Evolutionary conservation across 2,113 vertebrate species (phyloP).

Genomic region (Syrmaticus mikado): DNA sequence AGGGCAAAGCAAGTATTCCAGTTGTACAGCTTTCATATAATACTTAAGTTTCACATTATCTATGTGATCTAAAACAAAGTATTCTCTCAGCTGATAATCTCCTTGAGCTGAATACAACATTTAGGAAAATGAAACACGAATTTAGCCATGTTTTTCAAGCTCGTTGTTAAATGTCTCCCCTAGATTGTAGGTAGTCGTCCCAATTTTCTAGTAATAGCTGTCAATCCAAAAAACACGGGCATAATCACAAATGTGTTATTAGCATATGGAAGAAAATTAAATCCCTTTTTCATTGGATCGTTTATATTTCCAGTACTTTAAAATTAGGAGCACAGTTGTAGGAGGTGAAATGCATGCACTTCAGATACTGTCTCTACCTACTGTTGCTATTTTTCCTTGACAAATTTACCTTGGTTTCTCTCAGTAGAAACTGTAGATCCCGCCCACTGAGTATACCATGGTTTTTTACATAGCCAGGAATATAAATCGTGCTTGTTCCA

Average conservation of each 20-base stretch:
- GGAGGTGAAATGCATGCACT: neutral
- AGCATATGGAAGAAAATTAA: neutral
- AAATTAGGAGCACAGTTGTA: neutral
- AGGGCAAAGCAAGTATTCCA: neutral
- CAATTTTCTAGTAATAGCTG: conserved; percentile 18
- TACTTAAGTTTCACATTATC: neutral
- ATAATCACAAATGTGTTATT: neutral
- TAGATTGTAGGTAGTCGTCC: neutral
- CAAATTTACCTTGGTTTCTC: conserved; percentile 89
- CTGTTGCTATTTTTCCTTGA: neutral
- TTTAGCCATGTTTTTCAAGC: neutral
- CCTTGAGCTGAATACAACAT: neutral
- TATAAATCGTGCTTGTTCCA: conserved; percentile 90
- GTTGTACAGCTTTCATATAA: neutral
- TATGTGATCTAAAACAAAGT: neutral
- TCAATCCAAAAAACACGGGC: neutral
- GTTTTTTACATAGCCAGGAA: conserved; percentile 94
- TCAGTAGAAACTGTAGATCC: conserved; percentile 94
- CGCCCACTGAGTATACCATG: conserved; percentile 97
- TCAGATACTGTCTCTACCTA: neutral
- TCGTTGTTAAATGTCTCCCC: neutral
- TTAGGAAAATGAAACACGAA: conserved; percentile 20
- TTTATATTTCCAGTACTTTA: conserved; percentile 22
- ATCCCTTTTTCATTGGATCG: neutral
- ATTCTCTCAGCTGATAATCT: neutral